Evolutionary conservation across 2,888 invertebrate species (phyloP), one percentile per base, ranked within the genome.

Genomic region (Lasioglossum zephyrum): DNA sequence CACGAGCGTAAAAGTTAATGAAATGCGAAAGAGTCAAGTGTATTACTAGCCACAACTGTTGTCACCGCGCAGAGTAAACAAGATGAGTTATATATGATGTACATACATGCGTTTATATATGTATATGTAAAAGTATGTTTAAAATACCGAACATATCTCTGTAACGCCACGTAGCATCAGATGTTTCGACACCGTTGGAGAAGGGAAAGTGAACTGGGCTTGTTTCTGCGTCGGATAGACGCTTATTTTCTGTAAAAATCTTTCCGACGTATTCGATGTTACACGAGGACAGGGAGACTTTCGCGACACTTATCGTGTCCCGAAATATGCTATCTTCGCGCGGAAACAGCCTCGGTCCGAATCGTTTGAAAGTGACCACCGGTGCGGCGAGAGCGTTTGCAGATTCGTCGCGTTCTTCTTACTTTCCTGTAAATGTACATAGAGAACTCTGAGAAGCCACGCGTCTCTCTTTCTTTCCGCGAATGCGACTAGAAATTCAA

Each of bases 91-190:
- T 84, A 82, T 84, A 79, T 11, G 57, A 57, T 72, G 73, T 76
- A 85, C 63, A 82, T 72, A 84, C 85, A 90, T 82, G 77, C 44
- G 36, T 80, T 85, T 87, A 87, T 77, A 85, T 77, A 79, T 69
- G 87, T 84, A 90, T 84, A 86, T 84, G 89, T 89, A 92, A 89
- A 90, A 85, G 88, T 91, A 90, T 89, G 88, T 91, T 92, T 89
- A 87, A 92, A 92, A 90, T 91, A 93, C 90, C 89, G 93, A 92
- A 94, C 94, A 94, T 94, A 94, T 94, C 94, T 70, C 70, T 92
- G 92, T 92, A 93, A 92, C 92, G 92, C 89, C 91, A 92, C 91
- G 92, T 93, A 92, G 91, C 92, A 90, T 91, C 90, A 91, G 89
- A 91, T 90, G 88, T 87, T 88, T 84, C 85, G 85, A 18, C 22